Evolutionary conservation across 2,797 vertebrate species (phyloP).

Genomic region (Fistularia tabacaria): DNA sequence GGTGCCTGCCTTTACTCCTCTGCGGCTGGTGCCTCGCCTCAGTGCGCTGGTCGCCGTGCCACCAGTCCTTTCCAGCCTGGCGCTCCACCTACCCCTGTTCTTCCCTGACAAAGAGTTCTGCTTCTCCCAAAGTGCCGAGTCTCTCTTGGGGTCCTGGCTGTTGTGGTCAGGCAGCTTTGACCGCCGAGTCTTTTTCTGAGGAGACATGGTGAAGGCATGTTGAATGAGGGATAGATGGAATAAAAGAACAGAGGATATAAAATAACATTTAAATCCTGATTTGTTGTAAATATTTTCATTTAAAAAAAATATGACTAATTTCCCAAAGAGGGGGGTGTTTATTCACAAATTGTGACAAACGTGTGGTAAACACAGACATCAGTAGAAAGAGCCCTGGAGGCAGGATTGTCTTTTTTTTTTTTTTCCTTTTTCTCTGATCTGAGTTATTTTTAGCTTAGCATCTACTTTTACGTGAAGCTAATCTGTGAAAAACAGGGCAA

Average conservation of each 20-base stretch:
- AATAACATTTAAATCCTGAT: constrained; percentile 12
- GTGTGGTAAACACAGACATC: constrained; percentile 31
- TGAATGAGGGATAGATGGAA: constrained; percentile 1
- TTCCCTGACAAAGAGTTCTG: constrained; percentile 73
- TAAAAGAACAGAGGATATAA: not conserved
- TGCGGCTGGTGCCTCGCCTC: constrained; percentile 73
- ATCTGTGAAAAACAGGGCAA: constrained; percentile 40
- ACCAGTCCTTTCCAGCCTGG: constrained; percentile 69
- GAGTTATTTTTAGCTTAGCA: constrained; percentile 57
- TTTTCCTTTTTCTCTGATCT: constrained; percentile 26
- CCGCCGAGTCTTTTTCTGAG: constrained; percentile 82
- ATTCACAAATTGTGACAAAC: too few species aligned
- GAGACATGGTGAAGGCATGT: constrained; percentile 7
- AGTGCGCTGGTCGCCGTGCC: constrained; percentile 59
- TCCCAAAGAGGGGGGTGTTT: too few species aligned
- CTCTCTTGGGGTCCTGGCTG: constrained; percentile 80
- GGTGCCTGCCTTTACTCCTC: constrained; percentile 54
- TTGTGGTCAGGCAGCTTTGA: constrained; percentile 86
- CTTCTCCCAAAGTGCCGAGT: constrained; percentile 76
- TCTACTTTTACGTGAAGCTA: constrained; percentile 43
- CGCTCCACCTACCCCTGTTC: constrained; percentile 78
- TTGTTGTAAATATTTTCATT: constrained; percentile 13
- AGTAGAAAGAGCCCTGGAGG: constrained; percentile 31
- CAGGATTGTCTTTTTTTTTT: constrained; percentile 31
- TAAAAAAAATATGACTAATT: constrained; percentile 27